phyloP scores from a whole-genome alignment of 2,797 vertebrate genomes.

The Ptychobarbus kaznakovi region DNA sequence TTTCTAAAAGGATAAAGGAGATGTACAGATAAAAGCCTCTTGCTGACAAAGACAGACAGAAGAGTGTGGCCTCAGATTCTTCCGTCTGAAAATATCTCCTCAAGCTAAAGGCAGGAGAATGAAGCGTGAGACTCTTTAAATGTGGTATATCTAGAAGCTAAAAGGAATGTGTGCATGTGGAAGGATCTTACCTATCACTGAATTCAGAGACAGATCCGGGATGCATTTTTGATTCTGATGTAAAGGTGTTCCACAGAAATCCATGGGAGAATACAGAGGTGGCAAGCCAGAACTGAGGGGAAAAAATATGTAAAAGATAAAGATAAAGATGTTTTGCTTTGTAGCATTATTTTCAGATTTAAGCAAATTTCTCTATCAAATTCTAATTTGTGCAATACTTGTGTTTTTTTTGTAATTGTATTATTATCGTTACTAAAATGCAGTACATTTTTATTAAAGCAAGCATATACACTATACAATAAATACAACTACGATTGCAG shows the following conservation, averaged over 20 bases:
- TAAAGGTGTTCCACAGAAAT: conserved; percentile 91
- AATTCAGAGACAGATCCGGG: conserved; percentile 92
- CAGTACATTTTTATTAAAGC: background rate
- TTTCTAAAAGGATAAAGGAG: conserved; percentile 23
- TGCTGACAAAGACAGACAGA: background rate
- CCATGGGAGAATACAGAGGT: conserved; percentile 89
- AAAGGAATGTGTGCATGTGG: conserved; percentile 4
- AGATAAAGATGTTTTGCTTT: too few relatives aligned
- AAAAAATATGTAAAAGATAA: too few relatives aligned
- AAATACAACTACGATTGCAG: background rate
- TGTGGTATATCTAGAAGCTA: background rate
- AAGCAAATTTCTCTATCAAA: too few relatives aligned
- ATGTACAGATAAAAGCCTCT: background rate
- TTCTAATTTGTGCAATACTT: too few relatives aligned
- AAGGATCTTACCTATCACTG: conserved; percentile 88
- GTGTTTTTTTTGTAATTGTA: too few relatives aligned
- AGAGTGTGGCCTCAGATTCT: background rate
- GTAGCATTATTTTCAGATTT: too few relatives aligned
- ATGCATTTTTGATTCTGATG: conserved; percentile 86
- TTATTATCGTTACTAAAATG: too few relatives aligned
- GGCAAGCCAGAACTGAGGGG: conserved; percentile 82
- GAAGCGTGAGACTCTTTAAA: conserved; percentile 13
- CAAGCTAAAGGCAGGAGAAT: background rate
- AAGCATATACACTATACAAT: background rate
- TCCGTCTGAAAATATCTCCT: conserved; percentile 6